phyloP scores from a whole-genome alignment of 1,140 invertebrate species.

The Ruditapes philippinarum region DNA sequence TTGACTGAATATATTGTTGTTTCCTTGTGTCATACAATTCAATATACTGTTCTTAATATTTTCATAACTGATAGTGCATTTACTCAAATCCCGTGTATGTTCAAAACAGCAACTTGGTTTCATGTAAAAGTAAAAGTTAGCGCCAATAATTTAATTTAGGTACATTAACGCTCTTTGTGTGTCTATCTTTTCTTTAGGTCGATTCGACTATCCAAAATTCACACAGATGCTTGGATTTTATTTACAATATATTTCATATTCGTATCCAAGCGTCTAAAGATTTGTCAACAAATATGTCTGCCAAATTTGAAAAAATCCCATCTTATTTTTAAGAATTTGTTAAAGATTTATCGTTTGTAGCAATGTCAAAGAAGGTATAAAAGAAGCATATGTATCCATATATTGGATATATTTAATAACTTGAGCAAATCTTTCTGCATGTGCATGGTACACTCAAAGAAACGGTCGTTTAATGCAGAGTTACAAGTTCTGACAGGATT shows the following conservation, averaged over 20 bases:
- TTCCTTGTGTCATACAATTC: too few relatives aligned
- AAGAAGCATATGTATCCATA: neutral
- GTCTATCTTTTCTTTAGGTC: neutral
- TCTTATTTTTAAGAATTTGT: neutral
- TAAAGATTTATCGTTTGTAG: neutral
- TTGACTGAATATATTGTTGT: too few relatives aligned
- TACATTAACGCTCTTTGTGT: neutral
- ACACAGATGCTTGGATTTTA: neutral
- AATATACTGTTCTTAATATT: too few relatives aligned
- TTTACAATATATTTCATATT: neutral
- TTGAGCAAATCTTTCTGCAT: neutral
- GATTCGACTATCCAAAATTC: neutral
- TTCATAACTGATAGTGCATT: too few relatives aligned
- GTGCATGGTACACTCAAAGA: neutral
- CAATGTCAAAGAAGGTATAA: constrained; percentile 56
- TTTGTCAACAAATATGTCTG: constrained; percentile 58
- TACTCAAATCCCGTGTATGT: too few relatives aligned
- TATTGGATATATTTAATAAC: neutral
- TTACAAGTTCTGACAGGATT: constrained; percentile 52
- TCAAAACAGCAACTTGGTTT: too few relatives aligned
- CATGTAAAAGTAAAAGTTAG: too few relatives aligned
- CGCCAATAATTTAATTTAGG: too few relatives aligned
- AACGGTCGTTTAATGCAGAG: neutral
- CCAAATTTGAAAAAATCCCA: constrained; percentile 44
- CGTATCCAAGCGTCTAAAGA: constrained; percentile 33